Evolutionary conservation across 2,888 invertebrate species (phyloP).

Genomic region (Campoplex nolae): DNA sequence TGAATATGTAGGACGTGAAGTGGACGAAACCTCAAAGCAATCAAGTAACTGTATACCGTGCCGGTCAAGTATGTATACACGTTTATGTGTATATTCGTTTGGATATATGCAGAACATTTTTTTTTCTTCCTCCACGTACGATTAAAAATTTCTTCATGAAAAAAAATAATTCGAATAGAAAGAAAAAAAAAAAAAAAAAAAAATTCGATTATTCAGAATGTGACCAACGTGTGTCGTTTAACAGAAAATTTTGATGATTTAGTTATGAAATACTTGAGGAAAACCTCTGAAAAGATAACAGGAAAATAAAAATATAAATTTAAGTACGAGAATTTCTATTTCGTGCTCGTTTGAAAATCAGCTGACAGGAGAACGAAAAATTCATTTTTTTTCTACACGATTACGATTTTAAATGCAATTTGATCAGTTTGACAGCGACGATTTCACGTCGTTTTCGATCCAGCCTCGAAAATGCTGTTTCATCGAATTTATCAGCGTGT

Average conservation of each 20-base stretch:
- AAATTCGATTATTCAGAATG: too few species aligned
- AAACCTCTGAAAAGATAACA: not conserved
- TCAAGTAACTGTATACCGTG: constrained; percentile 77
- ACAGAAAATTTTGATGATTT: not conserved
- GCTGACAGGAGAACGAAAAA: not conserved
- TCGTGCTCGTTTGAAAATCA: not conserved
- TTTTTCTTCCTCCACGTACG: not conserved
- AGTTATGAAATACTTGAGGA: too few species aligned
- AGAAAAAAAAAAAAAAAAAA: not conserved
- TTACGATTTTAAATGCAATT: not conserved
- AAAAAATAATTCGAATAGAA: not conserved
- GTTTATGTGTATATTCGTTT: not conserved
- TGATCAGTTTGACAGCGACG: not conserved
- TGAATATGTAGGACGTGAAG: constrained; percentile 74
- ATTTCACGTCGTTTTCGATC: not conserved
- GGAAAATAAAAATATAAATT: not conserved
- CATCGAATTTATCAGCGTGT: not conserved
- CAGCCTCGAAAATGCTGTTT: not conserved
- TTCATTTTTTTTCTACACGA: not conserved
- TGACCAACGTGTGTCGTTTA: too few species aligned
- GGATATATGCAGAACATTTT: not conserved
- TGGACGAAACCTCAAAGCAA: constrained; percentile 76
- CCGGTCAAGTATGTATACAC: constrained; percentile 6
- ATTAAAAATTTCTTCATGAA: not conserved
- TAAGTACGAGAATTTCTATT: not conserved